These are phyloP conservation scores for Arizona elegans DNA, from an alignment of 2,113 vertebrate genomes.

Conservation along the genomic window DNA sequence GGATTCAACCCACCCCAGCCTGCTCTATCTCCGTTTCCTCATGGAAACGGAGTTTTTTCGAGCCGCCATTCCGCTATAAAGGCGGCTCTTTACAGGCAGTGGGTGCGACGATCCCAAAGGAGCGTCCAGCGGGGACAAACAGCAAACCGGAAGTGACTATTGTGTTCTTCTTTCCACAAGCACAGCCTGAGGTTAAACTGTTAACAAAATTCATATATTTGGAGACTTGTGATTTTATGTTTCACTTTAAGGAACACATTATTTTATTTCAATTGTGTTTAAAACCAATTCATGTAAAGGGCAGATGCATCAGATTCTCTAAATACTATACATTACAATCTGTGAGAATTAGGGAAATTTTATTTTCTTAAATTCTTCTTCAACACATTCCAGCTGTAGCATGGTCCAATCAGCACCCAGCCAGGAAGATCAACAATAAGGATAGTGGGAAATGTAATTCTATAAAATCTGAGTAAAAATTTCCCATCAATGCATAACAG, in stretches of 20 bases:
- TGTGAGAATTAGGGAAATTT: background rate
- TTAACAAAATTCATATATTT: background rate
- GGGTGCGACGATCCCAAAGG: no score
- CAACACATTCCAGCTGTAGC: background rate
- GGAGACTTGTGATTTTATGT: background rate
- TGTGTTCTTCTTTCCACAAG: background rate
- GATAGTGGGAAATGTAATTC: background rate
- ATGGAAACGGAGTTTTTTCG: no score
- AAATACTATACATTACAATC: background rate
- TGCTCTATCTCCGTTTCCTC: no score
- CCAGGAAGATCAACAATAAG: background rate
- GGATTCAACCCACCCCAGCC: no score
- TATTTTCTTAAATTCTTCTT: background rate
- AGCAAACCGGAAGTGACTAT: no score
- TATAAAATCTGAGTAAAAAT: background rate
- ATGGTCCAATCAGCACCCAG: background rate
- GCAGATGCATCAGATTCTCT: background rate
- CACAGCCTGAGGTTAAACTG: background rate
- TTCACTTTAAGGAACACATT: background rate
- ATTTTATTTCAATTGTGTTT: background rate
- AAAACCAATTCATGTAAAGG: background rate
- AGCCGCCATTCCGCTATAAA: no score
- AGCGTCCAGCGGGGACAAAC: no score
- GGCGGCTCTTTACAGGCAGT: no score
- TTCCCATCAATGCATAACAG: background rate